A percentile compares a stretch with the other conserved stretches of the same genome.
These are phyloP conservation scores for Seladonia tumulorum DNA, from an alignment of 2,888 invertebrate species.

Conservation along the genomic window DNA sequence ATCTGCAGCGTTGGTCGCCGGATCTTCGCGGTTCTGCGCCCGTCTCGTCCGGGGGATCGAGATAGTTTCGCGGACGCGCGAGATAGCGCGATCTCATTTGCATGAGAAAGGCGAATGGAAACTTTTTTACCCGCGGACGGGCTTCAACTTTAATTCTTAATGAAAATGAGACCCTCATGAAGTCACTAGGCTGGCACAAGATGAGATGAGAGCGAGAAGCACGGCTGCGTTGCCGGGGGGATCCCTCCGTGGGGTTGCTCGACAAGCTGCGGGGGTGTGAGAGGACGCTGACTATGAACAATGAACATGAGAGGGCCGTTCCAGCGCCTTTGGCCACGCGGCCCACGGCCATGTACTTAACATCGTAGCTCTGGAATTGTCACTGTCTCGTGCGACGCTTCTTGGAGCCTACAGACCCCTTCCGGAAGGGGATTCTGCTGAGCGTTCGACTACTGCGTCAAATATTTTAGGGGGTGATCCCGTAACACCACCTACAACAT, in stretches of 20 bases:
- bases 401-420: constrained; percentile 13
- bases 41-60: constrained; percentile 64
- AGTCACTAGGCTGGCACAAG: constrained; percentile 78
- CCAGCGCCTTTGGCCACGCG: constrained; percentile 83
- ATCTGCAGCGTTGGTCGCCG: constrained; percentile 39
- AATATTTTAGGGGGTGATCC: background rate
- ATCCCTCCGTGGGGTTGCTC: constrained; percentile 51
- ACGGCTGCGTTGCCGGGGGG: constrained; percentile 53
- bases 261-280: constrained; percentile 61
- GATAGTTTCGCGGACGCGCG: constrained; percentile 69
- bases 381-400: constrained; percentile 55
- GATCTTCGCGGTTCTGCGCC: constrained; percentile 62
- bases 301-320: constrained; percentile 82
- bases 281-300: constrained; percentile 80
- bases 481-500: background rate
- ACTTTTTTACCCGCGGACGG: constrained; percentile 72
- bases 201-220: constrained; percentile 74
- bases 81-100: constrained; percentile 75
- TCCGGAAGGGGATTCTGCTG: background rate
- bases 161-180: constrained; percentile 82
- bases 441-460: background rate
- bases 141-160: constrained; percentile 81
- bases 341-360: constrained; percentile 82
- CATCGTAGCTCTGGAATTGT: constrained; percentile 82
- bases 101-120: constrained; percentile 78